Evolutionary conservation across 2,113 vertebrate genomes (phyloP).

Genomic region (Mastomys coucha): DNA sequence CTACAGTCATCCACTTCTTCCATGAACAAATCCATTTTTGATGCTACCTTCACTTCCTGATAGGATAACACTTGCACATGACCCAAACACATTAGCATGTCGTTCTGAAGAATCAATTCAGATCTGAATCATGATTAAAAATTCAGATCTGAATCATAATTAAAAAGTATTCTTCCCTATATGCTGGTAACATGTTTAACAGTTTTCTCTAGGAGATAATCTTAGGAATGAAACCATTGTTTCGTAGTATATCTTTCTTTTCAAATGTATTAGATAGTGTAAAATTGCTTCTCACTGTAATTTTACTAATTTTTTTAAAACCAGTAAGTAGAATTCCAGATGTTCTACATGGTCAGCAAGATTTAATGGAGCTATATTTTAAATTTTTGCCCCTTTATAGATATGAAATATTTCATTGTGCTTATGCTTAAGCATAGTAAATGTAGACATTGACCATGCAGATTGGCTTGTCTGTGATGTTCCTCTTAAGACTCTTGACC

Average conservation of each 20-base stretch:
- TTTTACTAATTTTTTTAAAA: conserved; percentile 29
- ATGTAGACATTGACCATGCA: neutral
- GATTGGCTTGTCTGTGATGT: neutral
- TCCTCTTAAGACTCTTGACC: neutral
- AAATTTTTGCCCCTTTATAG: neutral
- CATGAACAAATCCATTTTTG: neutral
- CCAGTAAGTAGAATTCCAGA: neutral
- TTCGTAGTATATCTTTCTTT: conserved; percentile 17
- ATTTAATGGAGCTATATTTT: conserved; percentile 20
- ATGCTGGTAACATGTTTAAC: neutral
- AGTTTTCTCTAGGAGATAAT: conserved; percentile 21
- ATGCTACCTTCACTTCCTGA: neutral
- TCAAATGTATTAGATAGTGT: conserved; percentile 27
- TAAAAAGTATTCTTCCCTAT: neutral
- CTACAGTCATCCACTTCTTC: neutral
- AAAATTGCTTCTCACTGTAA: conserved; percentile 2
- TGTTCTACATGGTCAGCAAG: conserved; percentile 42
- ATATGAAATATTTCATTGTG: conserved; percentile 12
- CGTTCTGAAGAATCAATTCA: neutral
- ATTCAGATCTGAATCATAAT: neutral
- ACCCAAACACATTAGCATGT: neutral
- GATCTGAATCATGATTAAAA: neutral
- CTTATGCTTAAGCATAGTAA: neutral
- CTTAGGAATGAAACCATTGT: neutral
- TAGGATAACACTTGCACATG: neutral